Percentiles rank a stretch among this genome's conserved stretches.
These are phyloP conservation scores for Jordanella pulchra DNA, from an alignment of 2,797 vertebrate genomes.

Conservation along the genomic window DNA sequence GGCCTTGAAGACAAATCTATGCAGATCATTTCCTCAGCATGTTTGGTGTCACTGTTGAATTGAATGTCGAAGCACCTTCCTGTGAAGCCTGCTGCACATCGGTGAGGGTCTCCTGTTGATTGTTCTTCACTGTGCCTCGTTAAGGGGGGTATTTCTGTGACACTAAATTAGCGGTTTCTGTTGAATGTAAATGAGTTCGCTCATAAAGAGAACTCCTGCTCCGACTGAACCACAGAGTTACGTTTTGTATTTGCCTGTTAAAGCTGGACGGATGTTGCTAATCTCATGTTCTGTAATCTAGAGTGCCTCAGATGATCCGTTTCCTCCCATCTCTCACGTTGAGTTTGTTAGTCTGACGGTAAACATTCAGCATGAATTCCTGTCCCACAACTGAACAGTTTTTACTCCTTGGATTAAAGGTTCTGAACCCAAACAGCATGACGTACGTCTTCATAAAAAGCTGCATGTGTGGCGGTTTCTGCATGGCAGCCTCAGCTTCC, in stretches of 20 bases:
- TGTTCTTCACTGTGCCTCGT: constrained; percentile 46
- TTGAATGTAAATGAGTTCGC: constrained; percentile 27
- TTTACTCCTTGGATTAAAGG: not conserved
- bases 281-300: constrained; percentile 1
- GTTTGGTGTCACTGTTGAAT: not conserved
- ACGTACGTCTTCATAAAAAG: not conserved
- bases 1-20: not conserved
- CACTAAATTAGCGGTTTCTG: not conserved
- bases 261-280: not conserved
- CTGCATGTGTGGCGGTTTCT: constrained; percentile 1
- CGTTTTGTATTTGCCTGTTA: not conserved
- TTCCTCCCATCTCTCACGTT: not conserved
- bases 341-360: not conserved
- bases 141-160: not conserved
- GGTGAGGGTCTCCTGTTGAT: constrained; percentile 31
- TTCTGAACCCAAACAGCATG: not conserved
- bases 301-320: not conserved
- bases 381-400: not conserved
- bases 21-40: not conserved
- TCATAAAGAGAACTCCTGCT: not conserved
- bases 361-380: not conserved
- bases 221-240: not conserved
- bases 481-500: not conserved
- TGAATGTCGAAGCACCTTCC: not conserved
- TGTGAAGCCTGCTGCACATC: constrained; percentile 6